Evolutionary conservation across 1,140 invertebrate genomes (phyloP).

Genomic region (Melitaea cinxia): DNA sequence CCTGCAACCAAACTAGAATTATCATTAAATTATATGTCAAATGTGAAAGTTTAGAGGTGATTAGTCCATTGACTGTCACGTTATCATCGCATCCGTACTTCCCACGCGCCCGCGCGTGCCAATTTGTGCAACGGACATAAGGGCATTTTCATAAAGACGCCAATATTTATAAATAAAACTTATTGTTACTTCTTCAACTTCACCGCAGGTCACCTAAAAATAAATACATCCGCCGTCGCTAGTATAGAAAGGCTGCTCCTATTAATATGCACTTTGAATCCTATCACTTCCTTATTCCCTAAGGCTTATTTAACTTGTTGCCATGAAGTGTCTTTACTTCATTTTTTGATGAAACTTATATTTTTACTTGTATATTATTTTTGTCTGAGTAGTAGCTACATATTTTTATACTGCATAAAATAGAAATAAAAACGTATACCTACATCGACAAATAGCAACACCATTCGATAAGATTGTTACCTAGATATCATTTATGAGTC

Average conservation of each 20-base stretch:
- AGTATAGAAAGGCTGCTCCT: neutral
- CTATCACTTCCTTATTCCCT: slow-evolving; percentile 15
- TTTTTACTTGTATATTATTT: neutral
- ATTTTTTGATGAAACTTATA: neutral
- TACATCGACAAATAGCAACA: no score
- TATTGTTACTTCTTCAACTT: neutral
- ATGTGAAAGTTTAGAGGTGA: slow-evolving; percentile 25
- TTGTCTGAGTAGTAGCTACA: neutral
- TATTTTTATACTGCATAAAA: no score
- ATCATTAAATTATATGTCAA: slow-evolving; percentile 1
- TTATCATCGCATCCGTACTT: slow-evolving; percentile 56
- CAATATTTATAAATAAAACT: slow-evolving; percentile 9
- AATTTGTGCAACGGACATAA: slow-evolving; percentile 48
- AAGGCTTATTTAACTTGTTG: neutral
- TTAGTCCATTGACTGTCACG: slow-evolving; percentile 59
- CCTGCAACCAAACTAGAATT: no score
- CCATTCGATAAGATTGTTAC: no score
- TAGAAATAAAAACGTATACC: no score
- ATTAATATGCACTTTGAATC: slow-evolving; percentile 21
- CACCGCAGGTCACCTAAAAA: neutral
- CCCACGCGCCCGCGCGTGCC: slow-evolving; percentile 58
- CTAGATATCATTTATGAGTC: no score
- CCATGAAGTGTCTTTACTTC: neutral
- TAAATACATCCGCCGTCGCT: neutral
- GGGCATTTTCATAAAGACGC: slow-evolving; percentile 15